Conservation (phyloP, 2,797 vertebrate species). For the Cyclopterus lumpus region DNA sequence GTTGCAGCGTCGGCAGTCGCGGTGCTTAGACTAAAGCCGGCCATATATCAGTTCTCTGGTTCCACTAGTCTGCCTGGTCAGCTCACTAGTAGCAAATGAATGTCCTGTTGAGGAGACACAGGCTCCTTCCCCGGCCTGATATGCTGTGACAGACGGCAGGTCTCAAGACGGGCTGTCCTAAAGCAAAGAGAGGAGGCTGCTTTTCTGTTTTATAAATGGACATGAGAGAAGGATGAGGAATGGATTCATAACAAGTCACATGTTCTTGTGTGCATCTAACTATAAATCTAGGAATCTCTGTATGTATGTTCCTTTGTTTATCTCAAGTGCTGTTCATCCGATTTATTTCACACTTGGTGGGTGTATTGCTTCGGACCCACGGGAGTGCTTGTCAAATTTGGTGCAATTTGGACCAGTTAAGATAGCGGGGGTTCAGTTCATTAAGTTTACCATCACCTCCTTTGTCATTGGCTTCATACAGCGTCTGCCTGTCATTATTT, state of each 20-base stretch:
- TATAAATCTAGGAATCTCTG: neutral
- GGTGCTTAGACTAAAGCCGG: constrained; percentile 54
- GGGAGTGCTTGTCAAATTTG: neutral
- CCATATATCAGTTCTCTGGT: constrained; percentile 70
- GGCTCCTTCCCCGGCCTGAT: constrained; percentile 69
- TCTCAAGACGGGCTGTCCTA: constrained; percentile 70
- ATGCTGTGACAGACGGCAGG: constrained; percentile 77
- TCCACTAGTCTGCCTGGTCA: constrained; percentile 64
- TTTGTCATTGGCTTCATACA: constrained; percentile 40
- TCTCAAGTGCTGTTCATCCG: neutral
- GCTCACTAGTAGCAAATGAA: constrained; percentile 77
- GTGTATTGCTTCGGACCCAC: neutral
- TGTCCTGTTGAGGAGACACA: constrained; percentile 76
- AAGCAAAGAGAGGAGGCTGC: constrained; percentile 57
- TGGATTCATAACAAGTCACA: constrained; percentile 44
- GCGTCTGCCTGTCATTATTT: constrained; percentile 66
- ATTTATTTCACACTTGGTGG: neutral
- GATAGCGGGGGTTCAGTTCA: neutral
- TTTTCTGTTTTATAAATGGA: constrained; percentile 48
- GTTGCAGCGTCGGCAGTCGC: constrained; percentile 64
- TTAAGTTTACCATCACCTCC: constrained; percentile 26
- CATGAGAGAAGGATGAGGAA: constrained; percentile 63
- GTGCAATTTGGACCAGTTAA: neutral
- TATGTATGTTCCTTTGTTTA: neutral
- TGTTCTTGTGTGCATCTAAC: constrained; percentile 19